These are phyloP conservation scores for Thermophis baileyi DNA, from an alignment of 2,113 vertebrate species.

Conservation along the genomic window DNA sequence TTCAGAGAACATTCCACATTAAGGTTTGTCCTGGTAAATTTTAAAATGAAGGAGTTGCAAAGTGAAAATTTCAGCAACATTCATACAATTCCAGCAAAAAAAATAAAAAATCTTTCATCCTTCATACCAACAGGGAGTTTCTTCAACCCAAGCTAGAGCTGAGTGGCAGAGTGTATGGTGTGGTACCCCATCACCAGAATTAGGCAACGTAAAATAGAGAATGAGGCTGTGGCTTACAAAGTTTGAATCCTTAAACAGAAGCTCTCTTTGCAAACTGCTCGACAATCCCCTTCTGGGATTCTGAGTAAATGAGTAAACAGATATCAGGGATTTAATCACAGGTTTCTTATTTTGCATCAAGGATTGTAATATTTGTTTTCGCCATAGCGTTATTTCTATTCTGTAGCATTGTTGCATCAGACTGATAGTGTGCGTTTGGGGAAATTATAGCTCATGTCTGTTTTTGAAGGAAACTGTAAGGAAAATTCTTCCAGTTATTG, in stretches of 20 bases:
- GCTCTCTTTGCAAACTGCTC: neutral
- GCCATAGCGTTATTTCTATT: neutral
- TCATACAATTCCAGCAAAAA: neutral
- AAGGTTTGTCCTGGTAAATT: neutral
- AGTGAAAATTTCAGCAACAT: neutral
- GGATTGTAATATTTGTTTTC: neutral
- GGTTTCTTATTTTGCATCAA: neutral
- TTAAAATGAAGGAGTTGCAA: neutral
- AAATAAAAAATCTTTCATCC: neutral
- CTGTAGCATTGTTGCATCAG: neutral
- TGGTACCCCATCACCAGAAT: neutral
- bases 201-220: neutral
- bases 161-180: neutral
- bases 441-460: neutral
- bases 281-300: neutral
- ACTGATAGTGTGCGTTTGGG: neutral
- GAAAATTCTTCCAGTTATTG: neutral
- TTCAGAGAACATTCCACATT: neutral
- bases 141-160: neutral
- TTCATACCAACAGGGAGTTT: neutral
- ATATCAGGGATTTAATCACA: neutral
- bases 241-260: neutral
- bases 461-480: neutral
- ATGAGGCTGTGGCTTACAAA: neutral
- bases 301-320: neutral